Evolutionary conservation across 2,113 vertebrate species (phyloP).

Genomic region (Tamias sibiricus): DNA sequence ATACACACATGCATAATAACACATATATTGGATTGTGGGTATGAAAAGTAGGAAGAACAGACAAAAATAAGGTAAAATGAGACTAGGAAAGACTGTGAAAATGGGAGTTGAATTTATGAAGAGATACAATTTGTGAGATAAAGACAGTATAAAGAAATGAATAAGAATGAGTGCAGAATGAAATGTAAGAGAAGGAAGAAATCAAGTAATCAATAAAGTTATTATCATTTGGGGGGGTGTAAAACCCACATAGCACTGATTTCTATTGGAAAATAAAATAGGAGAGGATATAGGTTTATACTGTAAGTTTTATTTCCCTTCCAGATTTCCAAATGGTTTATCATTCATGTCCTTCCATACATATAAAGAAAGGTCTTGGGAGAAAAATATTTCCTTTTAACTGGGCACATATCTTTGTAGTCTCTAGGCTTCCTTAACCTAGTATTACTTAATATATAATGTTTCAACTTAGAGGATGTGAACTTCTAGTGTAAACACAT

Average conservation of each 20-base stretch:
- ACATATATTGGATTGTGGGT: background rate
- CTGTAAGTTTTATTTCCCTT: background rate
- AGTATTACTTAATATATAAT: background rate
- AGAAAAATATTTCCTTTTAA: constrained; percentile 37
- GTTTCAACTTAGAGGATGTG: background rate
- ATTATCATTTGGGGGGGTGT: background rate
- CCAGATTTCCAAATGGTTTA: background rate
- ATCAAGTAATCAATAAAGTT: background rate
- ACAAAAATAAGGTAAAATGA: background rate
- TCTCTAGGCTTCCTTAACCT: background rate
- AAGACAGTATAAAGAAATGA: background rate
- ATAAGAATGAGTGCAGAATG: background rate
- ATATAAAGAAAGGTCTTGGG: background rate
- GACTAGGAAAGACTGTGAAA: background rate
- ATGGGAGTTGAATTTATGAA: background rate
- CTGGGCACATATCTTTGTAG: background rate
- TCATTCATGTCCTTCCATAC: background rate
- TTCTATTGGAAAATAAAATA: background rate
- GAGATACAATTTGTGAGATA: background rate
- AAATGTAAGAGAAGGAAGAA: background rate
- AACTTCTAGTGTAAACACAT: background rate
- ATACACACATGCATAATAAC: background rate
- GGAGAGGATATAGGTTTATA: background rate
- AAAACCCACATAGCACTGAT: background rate
- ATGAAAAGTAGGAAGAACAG: background rate